These are phyloP conservation scores for Alces alces DNA, from an alignment of 2,113 vertebrate species.

Conservation along the genomic window DNA sequence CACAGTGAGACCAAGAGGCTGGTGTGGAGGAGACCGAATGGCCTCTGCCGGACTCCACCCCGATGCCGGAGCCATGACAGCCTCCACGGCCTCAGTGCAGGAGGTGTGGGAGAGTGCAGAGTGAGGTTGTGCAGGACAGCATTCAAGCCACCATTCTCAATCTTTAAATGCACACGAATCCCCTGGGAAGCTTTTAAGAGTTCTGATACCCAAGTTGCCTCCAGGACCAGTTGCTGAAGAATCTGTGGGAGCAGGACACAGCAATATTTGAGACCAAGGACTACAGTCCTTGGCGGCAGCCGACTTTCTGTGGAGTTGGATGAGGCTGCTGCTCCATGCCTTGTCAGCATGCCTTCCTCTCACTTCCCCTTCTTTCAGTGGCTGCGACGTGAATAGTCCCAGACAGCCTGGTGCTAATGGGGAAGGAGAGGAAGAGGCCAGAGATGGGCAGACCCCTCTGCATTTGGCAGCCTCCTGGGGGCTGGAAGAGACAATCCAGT, in stretches of 20 bases:
- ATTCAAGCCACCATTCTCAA: background rate
- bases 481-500: slow-evolving; percentile 94
- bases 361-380: slow-evolving; percentile 78
- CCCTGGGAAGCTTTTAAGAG: background rate
- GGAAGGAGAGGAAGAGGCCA: slow-evolving; percentile 96
- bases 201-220: background rate
- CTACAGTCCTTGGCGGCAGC: background rate
- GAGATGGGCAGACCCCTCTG: slow-evolving; percentile 94
- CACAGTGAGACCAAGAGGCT: background rate
- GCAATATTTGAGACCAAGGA: background rate
- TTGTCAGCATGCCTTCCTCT: background rate
- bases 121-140: background rate
- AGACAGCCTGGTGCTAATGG: slow-evolving; percentile 91
- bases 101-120: background rate
- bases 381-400: slow-evolving; percentile 95
- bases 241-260: background rate
- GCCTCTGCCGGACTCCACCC: background rate
- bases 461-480: slow-evolving; percentile 97
- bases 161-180: background rate
- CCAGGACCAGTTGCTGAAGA: background rate
- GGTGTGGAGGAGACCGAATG: background rate
- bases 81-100: background rate
- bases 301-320: background rate
- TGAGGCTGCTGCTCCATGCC: background rate
- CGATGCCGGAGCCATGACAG: accelerated